Evolutionary conservation across 2,797 vertebrate species (phyloP).

Genomic region (Erithacus rubecula): DNA sequence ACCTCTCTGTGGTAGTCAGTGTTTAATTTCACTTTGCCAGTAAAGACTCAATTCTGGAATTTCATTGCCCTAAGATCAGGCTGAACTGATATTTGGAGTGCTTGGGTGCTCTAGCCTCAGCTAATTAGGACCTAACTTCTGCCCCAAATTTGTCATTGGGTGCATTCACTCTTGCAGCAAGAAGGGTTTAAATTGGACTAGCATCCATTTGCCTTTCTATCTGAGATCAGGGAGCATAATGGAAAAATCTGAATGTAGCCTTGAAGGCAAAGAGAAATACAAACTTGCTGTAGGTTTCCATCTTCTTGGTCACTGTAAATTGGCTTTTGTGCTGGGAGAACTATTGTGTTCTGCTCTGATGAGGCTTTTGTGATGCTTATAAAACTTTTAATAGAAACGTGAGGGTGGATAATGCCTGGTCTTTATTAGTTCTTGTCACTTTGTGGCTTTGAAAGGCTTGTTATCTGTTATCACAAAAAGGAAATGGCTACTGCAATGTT

Average conservation of each 20-base stretch:
- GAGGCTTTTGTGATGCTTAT: neutral
- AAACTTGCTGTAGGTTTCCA: neutral
- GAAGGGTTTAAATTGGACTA: neutral
- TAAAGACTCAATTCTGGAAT: neutral
- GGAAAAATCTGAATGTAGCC: neutral
- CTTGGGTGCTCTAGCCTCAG: neutral
- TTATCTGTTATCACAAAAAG: neutral
- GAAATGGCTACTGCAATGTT: neutral
- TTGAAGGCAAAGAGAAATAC: neutral
- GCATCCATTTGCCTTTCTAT: neutral
- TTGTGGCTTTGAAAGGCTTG: conserved; percentile 27
- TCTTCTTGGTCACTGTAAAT: neutral
- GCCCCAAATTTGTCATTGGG: neutral
- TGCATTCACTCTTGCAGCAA: neutral
- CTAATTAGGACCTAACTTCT: neutral
- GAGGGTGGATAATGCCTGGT: neutral
- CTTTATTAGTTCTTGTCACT: conserved; percentile 48
- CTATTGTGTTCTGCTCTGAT: neutral
- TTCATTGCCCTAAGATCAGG: neutral
- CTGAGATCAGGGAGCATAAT: neutral
- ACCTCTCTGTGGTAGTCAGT: neutral
- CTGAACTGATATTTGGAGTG: neutral
- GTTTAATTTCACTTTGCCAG: neutral
- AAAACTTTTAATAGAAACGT: neutral
- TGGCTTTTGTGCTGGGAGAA: neutral